Evolutionary conservation across 1,140 invertebrate genomes (phyloP), one percentile per base, ranked within the genome.

Genomic region (Aricia agestis): DNA sequence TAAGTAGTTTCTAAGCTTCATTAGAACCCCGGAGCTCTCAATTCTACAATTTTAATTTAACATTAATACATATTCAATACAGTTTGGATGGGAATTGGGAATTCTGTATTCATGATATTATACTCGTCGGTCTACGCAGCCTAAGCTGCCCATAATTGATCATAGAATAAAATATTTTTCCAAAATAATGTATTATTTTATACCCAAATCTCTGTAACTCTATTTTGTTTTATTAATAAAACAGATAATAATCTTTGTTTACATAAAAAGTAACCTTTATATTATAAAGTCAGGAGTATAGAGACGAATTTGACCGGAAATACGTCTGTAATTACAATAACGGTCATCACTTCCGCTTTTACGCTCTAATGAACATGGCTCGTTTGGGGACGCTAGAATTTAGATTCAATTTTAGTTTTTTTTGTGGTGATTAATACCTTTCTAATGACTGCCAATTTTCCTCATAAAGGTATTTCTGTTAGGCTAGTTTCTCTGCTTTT

Each of bases 291-390:
- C 41, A 11, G 41, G 45, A 52, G 45, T 18, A 63, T 63, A 63
- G 18, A 63, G 31, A 63, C 59, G 18, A 25, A 63, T 63, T 63
- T 63, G 59, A 63, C 59, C 59, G 59, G 59, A 63, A 63, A 18
- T 63, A 63, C 15, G 59, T 63, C 18, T 63, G 59, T 63, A 63
- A 63, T 63, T 63, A 25, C 59, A 19, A 63, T 63, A 63, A 63
- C 59, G 59, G 59, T 63, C 59, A 63, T 63, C 59, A 25, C 19
- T 63, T 63, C 59, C 59, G 59, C 59, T 63, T 19, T 63, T 63
- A 25, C 59, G 59, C 59, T 63, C 59, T 63, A 63, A 63, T 63
- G 59, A 63, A 13, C 17, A 59, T 63, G 10, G 17, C 59, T 52
- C 17, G 59, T 63, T 59, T 63, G 18, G 59, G 59, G 59, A 63